These are phyloP conservation scores for Aegithalos caudatus DNA, from an alignment of 2,113 vertebrate genomes.

Conservation along the genomic window DNA sequence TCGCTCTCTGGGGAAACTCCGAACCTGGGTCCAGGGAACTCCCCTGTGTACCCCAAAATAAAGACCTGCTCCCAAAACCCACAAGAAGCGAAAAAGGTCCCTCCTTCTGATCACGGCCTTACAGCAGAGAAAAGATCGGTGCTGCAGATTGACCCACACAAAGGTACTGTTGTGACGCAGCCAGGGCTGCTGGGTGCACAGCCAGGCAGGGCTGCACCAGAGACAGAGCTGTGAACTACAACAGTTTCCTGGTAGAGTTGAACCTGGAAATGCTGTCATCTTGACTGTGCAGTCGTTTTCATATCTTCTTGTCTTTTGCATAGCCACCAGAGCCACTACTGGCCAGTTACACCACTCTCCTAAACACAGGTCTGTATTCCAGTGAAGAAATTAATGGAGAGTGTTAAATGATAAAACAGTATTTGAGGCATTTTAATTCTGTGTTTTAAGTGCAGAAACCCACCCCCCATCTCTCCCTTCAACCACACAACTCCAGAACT, in stretches of 20 bases:
- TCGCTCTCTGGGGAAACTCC: no score
- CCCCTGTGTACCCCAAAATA: no score
- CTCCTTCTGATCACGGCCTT: no score
- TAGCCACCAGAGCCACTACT: background rate
- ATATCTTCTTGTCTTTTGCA: background rate
- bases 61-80: no score
- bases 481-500: background rate
- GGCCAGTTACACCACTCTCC: background rate
- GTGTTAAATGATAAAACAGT: background rate
- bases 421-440: background rate
- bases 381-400: background rate
- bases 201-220: no score
- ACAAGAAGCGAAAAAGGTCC: no score
- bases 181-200: no score
- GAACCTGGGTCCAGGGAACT: no score
- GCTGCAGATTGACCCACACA: no score
- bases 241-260: background rate
- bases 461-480: background rate
- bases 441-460: background rate
- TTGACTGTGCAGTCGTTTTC: background rate
- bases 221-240: no score
- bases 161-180: no score
- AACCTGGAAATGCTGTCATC: background rate
- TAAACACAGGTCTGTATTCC: background rate
- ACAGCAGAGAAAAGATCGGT: no score